Evolutionary conservation across 2,113 vertebrate species (phyloP).

Genomic region (Megaleporinus macrocephalus): DNA sequence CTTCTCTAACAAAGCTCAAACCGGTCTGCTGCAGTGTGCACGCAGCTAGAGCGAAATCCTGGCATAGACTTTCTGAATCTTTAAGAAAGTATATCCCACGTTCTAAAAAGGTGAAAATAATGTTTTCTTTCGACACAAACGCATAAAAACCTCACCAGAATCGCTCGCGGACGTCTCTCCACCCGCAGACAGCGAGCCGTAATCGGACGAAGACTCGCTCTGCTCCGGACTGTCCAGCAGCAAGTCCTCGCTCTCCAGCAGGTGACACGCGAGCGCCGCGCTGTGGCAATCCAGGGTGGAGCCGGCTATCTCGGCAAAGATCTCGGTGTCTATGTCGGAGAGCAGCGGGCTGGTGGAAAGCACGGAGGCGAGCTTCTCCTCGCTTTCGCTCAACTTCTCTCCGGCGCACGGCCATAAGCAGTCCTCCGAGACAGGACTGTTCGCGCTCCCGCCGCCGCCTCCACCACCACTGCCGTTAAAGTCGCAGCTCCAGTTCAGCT

Average conservation of each 20-base stretch:
- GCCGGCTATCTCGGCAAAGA: conserved; percentile 78
- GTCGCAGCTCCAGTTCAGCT: conserved; percentile 72
- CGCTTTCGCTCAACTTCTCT: conserved; percentile 54
- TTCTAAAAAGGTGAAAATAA: no score
- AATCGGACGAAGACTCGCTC: conserved; percentile 73
- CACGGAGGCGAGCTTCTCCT: conserved; percentile 72
- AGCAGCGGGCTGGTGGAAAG: conserved; percentile 77
- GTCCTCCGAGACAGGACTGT: conserved; percentile 61
- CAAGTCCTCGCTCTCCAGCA: conserved; percentile 54
- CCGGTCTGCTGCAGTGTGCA: not conserved
- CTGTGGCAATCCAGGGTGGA: conserved; percentile 73
- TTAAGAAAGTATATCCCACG: no score
- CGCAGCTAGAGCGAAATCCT: not conserved
- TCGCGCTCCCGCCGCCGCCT: not conserved
- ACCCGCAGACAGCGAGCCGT: conserved; percentile 66
- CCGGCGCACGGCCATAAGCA: conserved; percentile 68
- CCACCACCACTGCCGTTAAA: conserved; percentile 46
- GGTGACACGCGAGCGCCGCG: conserved; percentile 59
- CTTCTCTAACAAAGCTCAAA: not conserved
- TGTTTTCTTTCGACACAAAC: no score
- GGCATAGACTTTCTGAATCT: not conserved
- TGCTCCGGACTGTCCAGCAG: conserved; percentile 63
- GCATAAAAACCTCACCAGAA: conserved; percentile 72
- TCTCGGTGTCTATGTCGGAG: conserved; percentile 76
- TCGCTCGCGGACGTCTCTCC: conserved; percentile 76